These are phyloP conservation scores for Andricus quercusramuli DNA, from an alignment of 2,888 invertebrate genomes.

Conservation along the genomic window DNA sequence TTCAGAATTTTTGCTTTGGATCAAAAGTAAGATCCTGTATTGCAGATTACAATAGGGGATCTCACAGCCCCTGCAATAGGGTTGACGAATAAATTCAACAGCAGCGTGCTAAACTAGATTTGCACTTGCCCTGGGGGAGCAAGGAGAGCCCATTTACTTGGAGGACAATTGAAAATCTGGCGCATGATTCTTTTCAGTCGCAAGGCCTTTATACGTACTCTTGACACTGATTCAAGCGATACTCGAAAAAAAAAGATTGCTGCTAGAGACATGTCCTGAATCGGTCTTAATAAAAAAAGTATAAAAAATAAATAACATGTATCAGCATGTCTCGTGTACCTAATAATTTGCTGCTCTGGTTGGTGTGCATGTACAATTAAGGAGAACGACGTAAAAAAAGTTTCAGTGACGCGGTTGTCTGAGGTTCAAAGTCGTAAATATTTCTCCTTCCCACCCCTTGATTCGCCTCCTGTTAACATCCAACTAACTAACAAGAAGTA, in stretches of 20 bases:
- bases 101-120: neutral
- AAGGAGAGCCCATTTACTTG: slow-evolving; percentile 28
- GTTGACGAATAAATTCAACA: slow-evolving; percentile 18
- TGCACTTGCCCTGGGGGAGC: slow-evolving; percentile 20
- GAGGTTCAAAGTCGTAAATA: no score
- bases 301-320: neutral
- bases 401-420: neutral
- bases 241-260: slow-evolving; percentile 16
- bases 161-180: slow-evolving; percentile 30
- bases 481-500: no score
- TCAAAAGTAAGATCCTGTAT: neutral
- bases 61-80: slow-evolving; percentile 1
- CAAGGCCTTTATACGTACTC: slow-evolving; percentile 20
- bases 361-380: neutral
- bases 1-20: neutral
- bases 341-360: neutral
- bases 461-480: no score
- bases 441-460: no score
- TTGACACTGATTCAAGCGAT: slow-evolving; percentile 30
- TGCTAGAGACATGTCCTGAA: neutral
- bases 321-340: neutral
- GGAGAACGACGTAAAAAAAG: neutral
- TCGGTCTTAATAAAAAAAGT: neutral
- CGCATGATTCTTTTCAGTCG: slow-evolving; percentile 11
- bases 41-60: slow-evolving; percentile 9